A percentile compares a stretch with the other conserved stretches of the same genome.
phyloP scores from a whole-genome alignment of 2,113 vertebrate species.

The Procavia capensis region DNA sequence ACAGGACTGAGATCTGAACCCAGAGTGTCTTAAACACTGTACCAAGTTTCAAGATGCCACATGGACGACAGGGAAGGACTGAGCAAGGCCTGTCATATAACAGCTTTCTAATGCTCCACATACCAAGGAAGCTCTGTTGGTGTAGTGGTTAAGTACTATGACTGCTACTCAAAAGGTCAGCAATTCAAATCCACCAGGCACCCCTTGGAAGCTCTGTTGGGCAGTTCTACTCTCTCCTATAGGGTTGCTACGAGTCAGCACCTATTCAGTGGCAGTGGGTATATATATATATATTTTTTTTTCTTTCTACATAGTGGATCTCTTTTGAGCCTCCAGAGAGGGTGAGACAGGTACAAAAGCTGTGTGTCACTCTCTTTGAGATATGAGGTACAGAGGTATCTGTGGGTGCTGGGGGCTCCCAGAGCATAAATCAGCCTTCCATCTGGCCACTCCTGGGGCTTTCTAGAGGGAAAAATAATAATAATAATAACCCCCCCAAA shows the following conservation, averaged over 20 bases:
- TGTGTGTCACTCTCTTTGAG: not conserved
- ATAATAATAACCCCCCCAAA: no score
- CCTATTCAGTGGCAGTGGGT: no score
- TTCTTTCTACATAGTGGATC: not conserved
- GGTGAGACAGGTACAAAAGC: not conserved
- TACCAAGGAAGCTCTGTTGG: no score
- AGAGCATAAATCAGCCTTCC: not conserved
- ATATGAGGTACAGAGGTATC: not conserved
- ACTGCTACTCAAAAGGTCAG: no score
- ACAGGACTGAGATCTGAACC: not conserved
- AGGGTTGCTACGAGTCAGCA: no score
- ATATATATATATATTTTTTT: no score
- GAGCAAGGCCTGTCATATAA: not conserved
- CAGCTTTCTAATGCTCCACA: no score
- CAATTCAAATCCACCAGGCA: no score
- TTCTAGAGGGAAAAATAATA: not conserved
- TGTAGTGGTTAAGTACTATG: no score
- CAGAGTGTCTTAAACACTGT: not conserved
- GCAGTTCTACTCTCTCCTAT: no score
- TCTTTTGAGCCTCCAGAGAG: not conserved
- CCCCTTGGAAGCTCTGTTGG: no score
- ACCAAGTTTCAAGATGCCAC: not conserved
- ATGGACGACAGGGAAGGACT: not conserved
- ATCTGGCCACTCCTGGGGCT: not conserved
- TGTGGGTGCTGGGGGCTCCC: not conserved